phyloP scores from a whole-genome alignment of 2,888 invertebrate species.

The Antitype chi region DNA sequence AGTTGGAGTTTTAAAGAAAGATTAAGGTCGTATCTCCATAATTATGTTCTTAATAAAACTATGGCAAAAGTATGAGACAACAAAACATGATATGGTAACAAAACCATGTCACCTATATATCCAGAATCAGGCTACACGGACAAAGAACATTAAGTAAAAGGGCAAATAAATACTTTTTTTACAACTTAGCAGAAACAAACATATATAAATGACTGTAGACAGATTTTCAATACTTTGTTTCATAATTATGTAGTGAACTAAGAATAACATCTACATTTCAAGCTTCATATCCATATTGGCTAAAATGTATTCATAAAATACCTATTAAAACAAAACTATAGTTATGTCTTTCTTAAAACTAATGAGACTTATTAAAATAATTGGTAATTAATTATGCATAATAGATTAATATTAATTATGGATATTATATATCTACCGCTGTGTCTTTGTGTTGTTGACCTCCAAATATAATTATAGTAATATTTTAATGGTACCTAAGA shows the following conservation, averaged over 20 bases:
- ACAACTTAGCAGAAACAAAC: background rate
- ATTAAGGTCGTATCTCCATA: no score
- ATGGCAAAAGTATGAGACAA: background rate
- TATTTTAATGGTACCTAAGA: constrained; percentile 10
- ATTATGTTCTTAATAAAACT: background rate
- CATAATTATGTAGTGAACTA: background rate
- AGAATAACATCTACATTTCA: background rate
- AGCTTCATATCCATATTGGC: background rate
- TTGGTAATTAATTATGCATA: constrained; percentile 63
- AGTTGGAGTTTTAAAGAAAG: no score
- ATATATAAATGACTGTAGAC: background rate
- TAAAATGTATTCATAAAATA: constrained; percentile 46
- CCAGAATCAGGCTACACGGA: no score
- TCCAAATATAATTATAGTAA: constrained; percentile 20
- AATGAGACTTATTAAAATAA: constrained; percentile 55
- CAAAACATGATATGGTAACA: background rate
- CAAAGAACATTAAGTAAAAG: background rate
- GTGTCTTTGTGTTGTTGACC: constrained; percentile 16
- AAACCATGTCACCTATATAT: background rate
- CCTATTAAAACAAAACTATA: constrained; percentile 35
- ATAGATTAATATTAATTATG: constrained; percentile 43
- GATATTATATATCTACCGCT: constrained; percentile 29
- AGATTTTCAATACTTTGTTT: background rate
- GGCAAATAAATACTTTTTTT: background rate
- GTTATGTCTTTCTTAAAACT: constrained; percentile 47